Conservation (phyloP, 2,113 vertebrate genomes). For the Ameiurus melas region DNA sequence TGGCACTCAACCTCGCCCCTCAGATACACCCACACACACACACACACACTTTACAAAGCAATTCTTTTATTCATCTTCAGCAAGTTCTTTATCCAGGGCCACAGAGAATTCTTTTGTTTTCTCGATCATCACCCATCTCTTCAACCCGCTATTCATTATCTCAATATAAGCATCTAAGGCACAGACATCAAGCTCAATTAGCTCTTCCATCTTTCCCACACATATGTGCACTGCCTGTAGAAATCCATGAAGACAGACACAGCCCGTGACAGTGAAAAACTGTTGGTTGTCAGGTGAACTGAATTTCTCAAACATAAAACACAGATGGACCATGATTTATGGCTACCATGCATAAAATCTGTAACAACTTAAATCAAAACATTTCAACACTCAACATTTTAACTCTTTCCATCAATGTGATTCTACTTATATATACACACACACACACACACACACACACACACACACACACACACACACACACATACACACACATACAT, state of each 20-base stretch:
- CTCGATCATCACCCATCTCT: not conserved
- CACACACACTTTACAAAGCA: not conserved
- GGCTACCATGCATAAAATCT: not conserved
- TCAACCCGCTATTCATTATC: not conserved
- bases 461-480: no score
- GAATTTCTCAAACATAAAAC: not conserved
- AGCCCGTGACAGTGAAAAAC: not conserved
- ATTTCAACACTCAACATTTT: not conserved
- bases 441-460: no score
- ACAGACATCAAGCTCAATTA: constrained; percentile 20
- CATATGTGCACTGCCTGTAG: not conserved
- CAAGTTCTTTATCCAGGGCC: not conserved
- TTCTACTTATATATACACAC: not conserved
- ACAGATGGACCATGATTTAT: constrained; percentile 24
- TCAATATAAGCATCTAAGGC: not conserved
- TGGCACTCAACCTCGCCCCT: constrained; percentile 54
- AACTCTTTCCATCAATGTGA: not conserved
- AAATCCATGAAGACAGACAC: not conserved
- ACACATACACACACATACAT: not conserved
- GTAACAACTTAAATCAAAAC: constrained; percentile 27
- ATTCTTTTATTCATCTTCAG: not conserved
- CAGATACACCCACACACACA: not conserved
- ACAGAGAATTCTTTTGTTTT: constrained; percentile 28
- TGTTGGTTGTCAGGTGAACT: not conserved
- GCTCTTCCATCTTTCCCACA: constrained; percentile 16